A percentile compares a stretch with the other conserved stretches of the same genome.
Evolutionary conservation across 2,113 vertebrate species (phyloP).

Genomic region (Perccottus glenii): DNA sequence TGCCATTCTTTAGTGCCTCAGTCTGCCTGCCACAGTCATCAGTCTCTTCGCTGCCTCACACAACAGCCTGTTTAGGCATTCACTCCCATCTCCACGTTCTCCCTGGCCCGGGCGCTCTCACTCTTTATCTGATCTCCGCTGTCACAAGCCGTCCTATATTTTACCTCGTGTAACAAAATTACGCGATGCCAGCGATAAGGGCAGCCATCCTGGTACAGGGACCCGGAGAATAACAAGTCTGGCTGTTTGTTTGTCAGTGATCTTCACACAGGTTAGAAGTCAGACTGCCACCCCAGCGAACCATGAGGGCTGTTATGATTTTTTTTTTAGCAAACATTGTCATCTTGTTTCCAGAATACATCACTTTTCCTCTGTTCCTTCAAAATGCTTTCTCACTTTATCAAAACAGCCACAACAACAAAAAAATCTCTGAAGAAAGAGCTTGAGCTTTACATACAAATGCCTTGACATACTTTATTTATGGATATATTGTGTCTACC

Average conservation of each 20-base stretch:
- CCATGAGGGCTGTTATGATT: slow-evolving; percentile 29
- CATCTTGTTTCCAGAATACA: slow-evolving; percentile 30
- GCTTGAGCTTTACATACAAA: slow-evolving; percentile 46
- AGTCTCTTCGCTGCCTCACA: slow-evolving; percentile 55
- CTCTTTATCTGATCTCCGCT: slow-evolving; percentile 65
- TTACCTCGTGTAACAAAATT: slow-evolving; percentile 68
- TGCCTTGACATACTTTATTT: slow-evolving; percentile 46
- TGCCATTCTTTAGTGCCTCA: slow-evolving; percentile 60
- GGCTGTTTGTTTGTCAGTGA: slow-evolving; percentile 63
- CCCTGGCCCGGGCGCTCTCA: slow-evolving; percentile 45
- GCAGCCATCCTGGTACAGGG: slow-evolving; percentile 38
- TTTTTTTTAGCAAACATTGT: slow-evolving; percentile 11
- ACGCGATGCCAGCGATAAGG: slow-evolving; percentile 63
- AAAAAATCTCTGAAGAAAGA: slow-evolving; percentile 9
- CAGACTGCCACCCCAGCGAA: slow-evolving; percentile 43
- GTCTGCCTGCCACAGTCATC: slow-evolving; percentile 66
- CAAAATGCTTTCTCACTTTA: slow-evolving; percentile 22
- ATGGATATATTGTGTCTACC: slow-evolving; percentile 48
- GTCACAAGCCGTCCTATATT: slow-evolving; percentile 64
- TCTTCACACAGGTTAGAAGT: slow-evolving; percentile 54
- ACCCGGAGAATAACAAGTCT: slow-evolving; percentile 54
- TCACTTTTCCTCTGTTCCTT: slow-evolving; percentile 10
- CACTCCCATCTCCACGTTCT: slow-evolving; percentile 49
- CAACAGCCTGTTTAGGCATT: slow-evolving; percentile 69
- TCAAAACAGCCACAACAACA: slow-evolving; percentile 35